Base-by-base conservation (phyloP, 2,797 vertebrate genomes). In the Semaprochilodus insignis region DNA sequence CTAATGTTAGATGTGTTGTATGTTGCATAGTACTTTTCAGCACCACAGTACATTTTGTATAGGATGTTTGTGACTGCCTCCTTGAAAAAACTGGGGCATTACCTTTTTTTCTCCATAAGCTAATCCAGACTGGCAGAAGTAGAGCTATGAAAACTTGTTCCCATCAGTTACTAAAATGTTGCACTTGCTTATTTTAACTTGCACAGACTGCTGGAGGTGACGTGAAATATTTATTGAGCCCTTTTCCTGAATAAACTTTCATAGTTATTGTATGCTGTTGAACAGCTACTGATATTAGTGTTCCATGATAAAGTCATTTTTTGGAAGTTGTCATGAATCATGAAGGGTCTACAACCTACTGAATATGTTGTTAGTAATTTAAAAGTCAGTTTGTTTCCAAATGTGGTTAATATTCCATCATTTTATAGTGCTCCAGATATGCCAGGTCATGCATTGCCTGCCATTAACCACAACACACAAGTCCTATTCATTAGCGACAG, bases 91-190 rank as follows among this genome's bases (percentile, higher is more conserved):
- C 63, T 67, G 27, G 74, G 54, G 59, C 63, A 69, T 69, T 44
- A 44, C 40, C 40, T 3, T 76, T 54, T n/a, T 60, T 16, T 17
- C 14, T 69, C 40, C 19, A 74, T 84, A 86, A 84, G 54, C 21
- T 40, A 34, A 67, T 66, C 74, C 80, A 82, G 77, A 76, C 62
- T 67, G 54, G 62, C 65, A 77, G 54, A 17, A 80, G 71, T 60
- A 31, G 44, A 11, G 44, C 44, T 48, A 48, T 48, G 44, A 48
- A 31, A 54, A 71, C 44, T 11, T 52, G n/a, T 52, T 77, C 62
- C 76, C 51, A 14, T 23, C 36, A 70, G 27, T 19, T n/a, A 31
- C n/a, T 62, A 77, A 62, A 63, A 69, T 34, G 40, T 31, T 67
- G 40, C 40, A 6, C 44, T 44, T 79, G 60, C 31, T 54, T 77